These are phyloP conservation scores for Hippolais icterina DNA, from an alignment of 2,113 vertebrate species.

Conservation along the genomic window DNA sequence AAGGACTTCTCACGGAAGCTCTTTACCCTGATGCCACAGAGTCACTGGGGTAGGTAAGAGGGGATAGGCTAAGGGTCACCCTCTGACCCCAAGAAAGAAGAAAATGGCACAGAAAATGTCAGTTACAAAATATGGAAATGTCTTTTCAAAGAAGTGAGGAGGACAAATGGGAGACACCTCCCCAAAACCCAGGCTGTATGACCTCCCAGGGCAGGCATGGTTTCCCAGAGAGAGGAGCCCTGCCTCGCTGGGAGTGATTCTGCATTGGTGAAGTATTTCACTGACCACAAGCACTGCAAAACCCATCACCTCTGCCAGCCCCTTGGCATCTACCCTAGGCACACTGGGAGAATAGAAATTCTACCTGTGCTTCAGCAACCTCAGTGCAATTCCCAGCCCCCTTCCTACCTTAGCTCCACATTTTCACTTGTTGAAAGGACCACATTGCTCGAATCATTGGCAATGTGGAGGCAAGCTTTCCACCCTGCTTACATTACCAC, in stretches of 20 bases:
- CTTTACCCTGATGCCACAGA: background rate
- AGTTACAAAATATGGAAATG: background rate
- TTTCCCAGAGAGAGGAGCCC: background rate
- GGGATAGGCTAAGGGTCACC: background rate
- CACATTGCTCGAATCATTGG: accelerated
- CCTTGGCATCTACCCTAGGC: background rate
- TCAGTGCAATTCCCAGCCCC: background rate
- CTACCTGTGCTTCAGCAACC: background rate
- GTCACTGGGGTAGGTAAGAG: background rate
- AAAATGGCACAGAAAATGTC: background rate
- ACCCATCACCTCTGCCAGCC: background rate
- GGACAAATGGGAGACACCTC: background rate
- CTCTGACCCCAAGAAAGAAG: background rate
- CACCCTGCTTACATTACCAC: background rate
- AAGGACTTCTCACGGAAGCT: background rate
- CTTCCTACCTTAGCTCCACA: background rate
- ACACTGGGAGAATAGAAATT: background rate
- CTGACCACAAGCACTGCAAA: background rate
- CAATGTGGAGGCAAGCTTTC: background rate
- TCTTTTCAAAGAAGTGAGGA: background rate
- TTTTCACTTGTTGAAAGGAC: background rate
- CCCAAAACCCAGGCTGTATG: background rate
- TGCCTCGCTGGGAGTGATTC: accelerated
- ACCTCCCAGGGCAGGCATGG: background rate
- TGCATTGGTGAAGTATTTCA: background rate